These are phyloP conservation scores for Anthonomus grandis DNA, from an alignment of 1,140 invertebrate genomes.

Conservation along the genomic window DNA sequence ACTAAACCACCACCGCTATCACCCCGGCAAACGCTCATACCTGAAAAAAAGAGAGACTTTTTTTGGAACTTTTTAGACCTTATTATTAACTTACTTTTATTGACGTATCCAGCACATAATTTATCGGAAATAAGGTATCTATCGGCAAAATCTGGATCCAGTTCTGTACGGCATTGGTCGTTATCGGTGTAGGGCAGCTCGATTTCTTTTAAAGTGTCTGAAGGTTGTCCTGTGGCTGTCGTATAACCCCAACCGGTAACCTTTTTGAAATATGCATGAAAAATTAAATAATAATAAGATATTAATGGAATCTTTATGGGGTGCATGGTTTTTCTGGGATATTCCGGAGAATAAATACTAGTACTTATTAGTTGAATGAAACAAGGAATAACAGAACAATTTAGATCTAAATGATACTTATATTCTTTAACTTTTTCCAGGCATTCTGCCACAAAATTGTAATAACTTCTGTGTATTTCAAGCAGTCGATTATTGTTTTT, in stretches of 20 bases:
- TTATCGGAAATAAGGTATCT: constrained; percentile 30
- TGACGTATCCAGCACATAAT: constrained; percentile 33
- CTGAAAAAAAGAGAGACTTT: constrained; percentile 16
- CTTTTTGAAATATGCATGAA: no score
- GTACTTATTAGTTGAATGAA: no score
- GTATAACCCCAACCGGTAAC: constrained; percentile 39
- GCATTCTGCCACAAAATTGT: no score
- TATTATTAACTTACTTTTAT: constrained; percentile 28
- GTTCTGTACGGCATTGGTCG: constrained; percentile 16
- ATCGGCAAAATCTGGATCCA: constrained; percentile 24
- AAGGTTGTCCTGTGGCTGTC: constrained; percentile 13
- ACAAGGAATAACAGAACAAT: no score
- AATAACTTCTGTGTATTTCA: no score
- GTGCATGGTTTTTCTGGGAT: not conserved
- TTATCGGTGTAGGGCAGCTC: constrained; percentile 26
- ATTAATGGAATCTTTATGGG: not conserved
- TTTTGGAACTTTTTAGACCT: not conserved
- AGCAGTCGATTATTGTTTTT: no score
- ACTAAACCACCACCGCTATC: constrained; percentile 38
- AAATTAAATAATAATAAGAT: not conserved
- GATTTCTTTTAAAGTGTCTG: constrained; percentile 32
- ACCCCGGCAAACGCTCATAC: constrained; percentile 33
- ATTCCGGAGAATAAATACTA: not conserved
- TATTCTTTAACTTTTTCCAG: no score
- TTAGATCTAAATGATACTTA: no score